Base-by-base conservation (phyloP, 2,113 vertebrate genomes). In the Nesoenas mayeri region DNA sequence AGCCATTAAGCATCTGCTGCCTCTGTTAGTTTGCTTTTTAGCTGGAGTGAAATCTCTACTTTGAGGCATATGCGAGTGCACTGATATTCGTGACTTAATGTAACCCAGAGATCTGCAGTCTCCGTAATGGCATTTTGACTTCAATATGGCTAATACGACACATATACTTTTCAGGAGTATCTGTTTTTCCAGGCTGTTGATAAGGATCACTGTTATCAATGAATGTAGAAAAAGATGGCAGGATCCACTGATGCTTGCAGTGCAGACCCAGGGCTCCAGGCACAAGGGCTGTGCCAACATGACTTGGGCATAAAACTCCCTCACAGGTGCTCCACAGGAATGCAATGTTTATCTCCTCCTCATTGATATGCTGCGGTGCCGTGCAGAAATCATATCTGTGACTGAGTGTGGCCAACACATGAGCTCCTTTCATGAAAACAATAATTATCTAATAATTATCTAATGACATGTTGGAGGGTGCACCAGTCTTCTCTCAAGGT, bases 1-100 rank as follows among this genome's bases (percentile, higher is more conserved):
- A 96, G 67, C 92, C 93, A 97, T 97, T 96, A 95, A 95, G 85
- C 95, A 97, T 97, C 96, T 97, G 97, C 95, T 95, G 12, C 88
- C 79, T n/a, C 79, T 94, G 50, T 70, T 82, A 26, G 10, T 75
- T 54, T 89, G 64, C 79, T 65, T 93, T 95, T 96, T 85, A 93
- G 54, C 60, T 80, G 48, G 57, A 95, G 34, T 79, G 75, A 64
- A 88, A 64, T 82, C 60, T 91, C 47, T 54, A 13, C 47, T 67
- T 80, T 88, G 74, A 29, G 58, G 72, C 42, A 28, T 28, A 47
- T 25, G 16, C 48, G 56, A 85, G 47, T 15, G 6, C 64, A 66
- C 3, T 75, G 70, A 24, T 58, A 81, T 18, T 79, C 7, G 28
- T 67, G 77, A 70, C 65, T 77, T 65, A 67, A 70, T 6, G 20